These are phyloP conservation scores for Pitangus sulphuratus DNA, from an alignment of 2,797 vertebrate genomes.

Conservation along the genomic window DNA sequence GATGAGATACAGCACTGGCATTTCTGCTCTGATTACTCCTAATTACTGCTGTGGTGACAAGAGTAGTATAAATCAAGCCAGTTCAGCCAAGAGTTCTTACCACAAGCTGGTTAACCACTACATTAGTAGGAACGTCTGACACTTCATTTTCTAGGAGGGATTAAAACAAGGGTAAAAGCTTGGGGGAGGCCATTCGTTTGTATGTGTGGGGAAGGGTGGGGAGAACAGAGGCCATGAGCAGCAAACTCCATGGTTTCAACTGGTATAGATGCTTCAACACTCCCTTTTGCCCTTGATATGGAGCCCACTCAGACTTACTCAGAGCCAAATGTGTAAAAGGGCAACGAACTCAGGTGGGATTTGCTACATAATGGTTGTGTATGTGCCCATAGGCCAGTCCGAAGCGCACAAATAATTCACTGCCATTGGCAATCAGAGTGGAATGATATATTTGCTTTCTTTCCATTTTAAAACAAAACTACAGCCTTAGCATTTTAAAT, in stretches of 20 bases:
- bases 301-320: background rate
- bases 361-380: background rate
- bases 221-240: background rate
- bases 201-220: accelerated
- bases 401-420: background rate
- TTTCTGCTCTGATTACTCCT: background rate
- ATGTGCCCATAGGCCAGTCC: background rate
- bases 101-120: background rate
- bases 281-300: accelerated
- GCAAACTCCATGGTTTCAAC: background rate
- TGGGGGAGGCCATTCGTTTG: background rate
- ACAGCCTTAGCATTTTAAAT: background rate
- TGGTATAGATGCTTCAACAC: background rate
- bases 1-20: background rate
- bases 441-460: background rate
- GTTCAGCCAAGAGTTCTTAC: background rate
- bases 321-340: background rate
- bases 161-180: background rate
- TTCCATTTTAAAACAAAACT: background rate
- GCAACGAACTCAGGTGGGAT: background rate
- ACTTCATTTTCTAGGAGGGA: background rate
- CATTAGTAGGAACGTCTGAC: background rate
- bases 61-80: background rate
- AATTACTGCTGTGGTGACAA: background rate
- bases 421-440: background rate